Evolutionary conservation across 2,113 vertebrate species (phyloP).

Genomic region (Dryoscopus gambensis): DNA sequence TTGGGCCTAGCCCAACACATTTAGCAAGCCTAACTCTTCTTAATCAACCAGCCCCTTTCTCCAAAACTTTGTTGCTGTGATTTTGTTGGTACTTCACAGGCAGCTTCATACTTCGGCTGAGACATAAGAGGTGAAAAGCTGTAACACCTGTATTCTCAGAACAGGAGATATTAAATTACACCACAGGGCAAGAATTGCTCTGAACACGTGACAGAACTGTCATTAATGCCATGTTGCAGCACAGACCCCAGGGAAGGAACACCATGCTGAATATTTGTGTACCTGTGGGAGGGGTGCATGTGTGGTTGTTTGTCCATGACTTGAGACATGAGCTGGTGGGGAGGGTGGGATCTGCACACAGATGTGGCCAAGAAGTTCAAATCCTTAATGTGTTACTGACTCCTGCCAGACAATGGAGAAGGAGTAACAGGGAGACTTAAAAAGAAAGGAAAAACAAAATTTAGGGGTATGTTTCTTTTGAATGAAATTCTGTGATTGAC

Average conservation of each 20-base stretch:
- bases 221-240: background rate
- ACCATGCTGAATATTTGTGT: background rate
- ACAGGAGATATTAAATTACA: background rate
- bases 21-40: background rate
- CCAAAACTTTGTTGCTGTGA: background rate
- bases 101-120: background rate
- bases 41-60: background rate
- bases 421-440: background rate
- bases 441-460: background rate
- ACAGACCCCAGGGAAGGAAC: background rate
- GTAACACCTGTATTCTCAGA: background rate
- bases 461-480: background rate
- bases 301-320: background rate
- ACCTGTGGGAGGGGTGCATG: background rate
- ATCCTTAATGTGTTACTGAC: background rate
- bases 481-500: background rate
- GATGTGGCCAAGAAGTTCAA: background rate
- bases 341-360: background rate
- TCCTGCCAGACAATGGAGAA: background rate
- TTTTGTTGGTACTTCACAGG: background rate
- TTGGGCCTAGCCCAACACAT: background rate
- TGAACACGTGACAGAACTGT: background rate
- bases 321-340: background rate
- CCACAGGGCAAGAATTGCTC: accelerated
- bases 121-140: background rate